Evolutionary conservation across 2,113 vertebrate species (phyloP), one percentile per base, ranked within the genome.

Genomic region (Pelusios castaneus): DNA sequence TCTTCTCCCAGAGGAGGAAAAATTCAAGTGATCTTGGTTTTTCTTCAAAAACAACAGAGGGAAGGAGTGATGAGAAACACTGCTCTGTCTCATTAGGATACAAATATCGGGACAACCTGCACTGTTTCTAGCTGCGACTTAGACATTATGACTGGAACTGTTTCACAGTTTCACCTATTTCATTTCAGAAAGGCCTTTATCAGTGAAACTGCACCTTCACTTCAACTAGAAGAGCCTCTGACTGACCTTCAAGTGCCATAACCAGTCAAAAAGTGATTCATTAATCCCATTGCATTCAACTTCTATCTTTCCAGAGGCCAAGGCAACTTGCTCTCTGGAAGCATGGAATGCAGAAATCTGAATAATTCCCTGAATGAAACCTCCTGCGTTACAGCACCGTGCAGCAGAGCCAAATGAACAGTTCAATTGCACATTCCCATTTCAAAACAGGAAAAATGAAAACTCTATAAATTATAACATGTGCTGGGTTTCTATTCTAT

Each of bases 381-480:
- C 91, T 82, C 78, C 90, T 10, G 94, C 56, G 86, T 55, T 77
- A 78, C 97, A 96, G 87, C 93, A 91, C 89, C 81, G 47, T 31
- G 47, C 67, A 60, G 38, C 5, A 54, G 95, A 92, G 94, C 96
- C 94, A 87, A 79, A 51, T 78, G 45, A 83, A 89, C 45, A 96
- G 84, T 96, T 93, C 27, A 8, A 95, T 79, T 97, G 96, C 91
- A 97, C 96, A 1, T 95, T 97, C 97, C 97, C 98, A 92, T 95
- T 97, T 90, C 84, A 41, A 85, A 96, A 94, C 92, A 94, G 97
- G 97, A 95, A 91, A 95, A 96, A 85, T 67, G 83, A 85, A 93
- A 93, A 96, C 63, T 79, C 94, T 83, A 96, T 89, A 95, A 94
- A 78, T 80, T 85, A 91, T 95, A 97, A 87, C 16, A 38, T n/a